These are phyloP conservation scores for Heterotis niloticus DNA, from an alignment of 2,113 vertebrate species.

Conservation along the genomic window DNA sequence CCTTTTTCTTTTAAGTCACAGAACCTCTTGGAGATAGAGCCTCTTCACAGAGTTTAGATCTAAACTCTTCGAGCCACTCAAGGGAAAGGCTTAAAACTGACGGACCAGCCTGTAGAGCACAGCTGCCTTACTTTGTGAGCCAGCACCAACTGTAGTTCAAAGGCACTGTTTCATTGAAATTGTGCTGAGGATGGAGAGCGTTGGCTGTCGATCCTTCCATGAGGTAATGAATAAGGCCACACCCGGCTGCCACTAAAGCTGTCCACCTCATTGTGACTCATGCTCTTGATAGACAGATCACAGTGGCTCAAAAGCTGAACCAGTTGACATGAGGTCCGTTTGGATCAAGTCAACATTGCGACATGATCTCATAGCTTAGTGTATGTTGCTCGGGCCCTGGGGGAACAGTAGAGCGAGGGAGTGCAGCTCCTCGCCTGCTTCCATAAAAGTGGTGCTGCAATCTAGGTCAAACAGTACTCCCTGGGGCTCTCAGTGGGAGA, in stretches of 20 bases:
- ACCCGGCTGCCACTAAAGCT: background rate
- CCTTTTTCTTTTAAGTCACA: background rate
- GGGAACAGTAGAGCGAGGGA: background rate
- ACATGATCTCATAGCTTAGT: background rate
- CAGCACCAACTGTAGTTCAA: background rate
- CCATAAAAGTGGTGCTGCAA: slow-evolving; percentile 6
- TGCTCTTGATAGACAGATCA: background rate
- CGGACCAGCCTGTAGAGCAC: background rate
- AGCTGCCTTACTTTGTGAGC: background rate
- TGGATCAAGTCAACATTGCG: background rate
- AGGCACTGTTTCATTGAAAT: background rate
- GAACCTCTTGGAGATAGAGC: background rate
- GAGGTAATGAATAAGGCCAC: background rate
- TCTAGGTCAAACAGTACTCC: slow-evolving; percentile 15
- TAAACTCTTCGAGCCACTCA: slow-evolving; percentile 2
- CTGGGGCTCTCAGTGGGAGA: background rate
- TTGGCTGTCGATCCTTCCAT: background rate
- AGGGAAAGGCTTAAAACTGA: slow-evolving; percentile 1
- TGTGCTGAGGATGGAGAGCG: background rate
- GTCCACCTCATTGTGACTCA: background rate
- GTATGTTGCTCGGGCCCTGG: background rate
- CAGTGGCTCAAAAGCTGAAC: background rate
- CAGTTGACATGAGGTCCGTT: background rate
- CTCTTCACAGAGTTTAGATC: background rate
- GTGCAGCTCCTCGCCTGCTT: background rate